Conservation (phyloP, 92 coral and sea anemone species). For the Heliopora coerulea region DNA sequence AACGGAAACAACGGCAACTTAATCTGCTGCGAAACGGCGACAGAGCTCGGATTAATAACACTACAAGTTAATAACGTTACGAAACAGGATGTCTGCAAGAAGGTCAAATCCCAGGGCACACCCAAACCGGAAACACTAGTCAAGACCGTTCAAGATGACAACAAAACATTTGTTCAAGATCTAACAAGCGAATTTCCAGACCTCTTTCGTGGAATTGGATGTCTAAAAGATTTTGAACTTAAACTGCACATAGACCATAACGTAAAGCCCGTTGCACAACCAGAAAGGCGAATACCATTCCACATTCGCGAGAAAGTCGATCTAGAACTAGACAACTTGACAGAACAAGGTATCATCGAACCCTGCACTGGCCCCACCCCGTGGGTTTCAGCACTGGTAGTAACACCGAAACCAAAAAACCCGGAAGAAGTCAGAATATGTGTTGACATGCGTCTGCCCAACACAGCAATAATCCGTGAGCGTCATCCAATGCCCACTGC, state of each 20-base stretch:
- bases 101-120: neutral
- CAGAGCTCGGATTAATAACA: neutral
- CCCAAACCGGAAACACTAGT: neutral
- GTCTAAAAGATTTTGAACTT: neutral
- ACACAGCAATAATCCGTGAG: conserved; percentile 20
- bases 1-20: neutral
- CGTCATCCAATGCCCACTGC: conserved; percentile 24
- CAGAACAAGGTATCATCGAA: conserved; percentile 16
- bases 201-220: neutral
- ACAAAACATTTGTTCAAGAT: neutral
- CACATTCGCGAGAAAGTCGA: conserved; percentile 6
- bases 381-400: conserved; percentile 21
- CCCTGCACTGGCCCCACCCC: conserved; percentile 6
- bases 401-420: conserved; percentile 19
- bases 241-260: neutral
- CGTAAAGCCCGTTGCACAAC: conserved; percentile 1
- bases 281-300: conserved; percentile 13
- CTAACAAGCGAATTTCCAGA: neutral
- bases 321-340: neutral
- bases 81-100: neutral
- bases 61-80: neutral
- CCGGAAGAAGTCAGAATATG: conserved; percentile 19
- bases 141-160: neutral
- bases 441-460: conserved; percentile 29
- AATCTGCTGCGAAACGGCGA: neutral